A percentile compares a stretch with the other conserved stretches of the same genome.
phyloP scores from a whole-genome alignment of 2,888 invertebrate genomes.

The Frankliniella intonsa region DNA sequence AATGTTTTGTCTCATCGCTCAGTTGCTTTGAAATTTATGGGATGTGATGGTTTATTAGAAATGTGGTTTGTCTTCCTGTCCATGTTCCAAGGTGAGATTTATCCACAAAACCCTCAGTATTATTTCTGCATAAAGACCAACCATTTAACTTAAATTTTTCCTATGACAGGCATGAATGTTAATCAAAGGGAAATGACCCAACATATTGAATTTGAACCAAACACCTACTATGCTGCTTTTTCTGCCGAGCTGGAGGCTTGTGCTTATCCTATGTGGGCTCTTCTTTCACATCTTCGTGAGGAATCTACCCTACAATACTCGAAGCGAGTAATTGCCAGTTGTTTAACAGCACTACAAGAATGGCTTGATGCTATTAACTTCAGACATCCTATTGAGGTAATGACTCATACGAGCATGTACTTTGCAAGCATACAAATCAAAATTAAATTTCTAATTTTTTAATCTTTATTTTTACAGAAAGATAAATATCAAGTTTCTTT shows the following conservation, averaged over 20 bases:
- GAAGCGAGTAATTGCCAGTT: slow-evolving; percentile 68
- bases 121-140: slow-evolving; percentile 6
- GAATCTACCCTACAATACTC: slow-evolving; percentile 66
- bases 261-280: slow-evolving; percentile 97
- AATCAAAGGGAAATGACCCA: slow-evolving; percentile 84
- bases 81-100: slow-evolving; percentile 80
- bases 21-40: slow-evolving; percentile 84
- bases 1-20: slow-evolving; percentile 91
- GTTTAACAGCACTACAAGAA: slow-evolving; percentile 71
- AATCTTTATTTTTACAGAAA: slow-evolving; percentile 51
- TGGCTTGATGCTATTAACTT: slow-evolving; percentile 85
- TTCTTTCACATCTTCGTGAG: slow-evolving; percentile 80
- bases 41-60: slow-evolving; percentile 80
- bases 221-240: slow-evolving; percentile 96
- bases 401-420: slow-evolving; percentile 39
- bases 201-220: slow-evolving; percentile 95
- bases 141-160: slow-evolving; percentile 29
- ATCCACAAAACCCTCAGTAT: slow-evolving; percentile 19
- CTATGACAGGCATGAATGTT: slow-evolving; percentile 82
- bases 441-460: background rate
- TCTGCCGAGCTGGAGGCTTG: slow-evolving; percentile 95
- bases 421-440: background rate
- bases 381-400: slow-evolving; percentile 62
- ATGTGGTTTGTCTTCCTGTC: slow-evolving; percentile 95
- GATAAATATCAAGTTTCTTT: slow-evolving; percentile 87